Conservation (phyloP, 2,113 vertebrate genomes). For the Ceuthmochares aereus region DNA sequence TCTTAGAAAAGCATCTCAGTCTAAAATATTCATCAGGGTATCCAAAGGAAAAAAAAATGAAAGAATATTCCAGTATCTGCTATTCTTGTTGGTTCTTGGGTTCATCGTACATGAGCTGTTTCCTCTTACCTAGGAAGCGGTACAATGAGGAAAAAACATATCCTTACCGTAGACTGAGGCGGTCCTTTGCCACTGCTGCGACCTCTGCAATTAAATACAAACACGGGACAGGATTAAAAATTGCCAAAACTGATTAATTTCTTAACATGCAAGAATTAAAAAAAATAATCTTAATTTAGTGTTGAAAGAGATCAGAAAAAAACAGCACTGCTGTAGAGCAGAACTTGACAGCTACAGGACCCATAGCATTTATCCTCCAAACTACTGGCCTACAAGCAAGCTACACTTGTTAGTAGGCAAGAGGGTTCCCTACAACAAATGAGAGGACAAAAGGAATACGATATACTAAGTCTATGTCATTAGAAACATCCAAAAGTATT, state of each 20-base stretch:
- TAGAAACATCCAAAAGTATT: not conserved
- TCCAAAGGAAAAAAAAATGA: not conserved
- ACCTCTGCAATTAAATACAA: conserved; percentile 84
- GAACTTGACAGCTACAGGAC: not conserved
- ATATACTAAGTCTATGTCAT: not conserved
- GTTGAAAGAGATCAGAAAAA: not conserved
- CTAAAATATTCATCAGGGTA: not conserved
- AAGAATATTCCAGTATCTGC: not conserved
- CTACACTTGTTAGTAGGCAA: not conserved
- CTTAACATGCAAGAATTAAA: not conserved
- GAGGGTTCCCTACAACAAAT: not conserved
- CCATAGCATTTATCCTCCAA: not conserved
- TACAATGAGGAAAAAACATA: not conserved
- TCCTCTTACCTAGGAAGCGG: not conserved
- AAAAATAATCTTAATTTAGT: not conserved
- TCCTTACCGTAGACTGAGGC: conserved; percentile 87
- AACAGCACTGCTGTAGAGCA: not conserved
- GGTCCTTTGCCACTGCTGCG: conserved; percentile 94
- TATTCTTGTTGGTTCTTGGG: not conserved
- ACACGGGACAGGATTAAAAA: not conserved
- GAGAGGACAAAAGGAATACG: not conserved
- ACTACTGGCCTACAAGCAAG: not conserved
- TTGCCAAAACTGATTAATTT: not conserved
- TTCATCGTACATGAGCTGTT: not conserved
- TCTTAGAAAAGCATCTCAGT: not conserved